Evolutionary conservation across 2,797 vertebrate species (phyloP).

Genomic region (Aythya fuligula): DNA sequence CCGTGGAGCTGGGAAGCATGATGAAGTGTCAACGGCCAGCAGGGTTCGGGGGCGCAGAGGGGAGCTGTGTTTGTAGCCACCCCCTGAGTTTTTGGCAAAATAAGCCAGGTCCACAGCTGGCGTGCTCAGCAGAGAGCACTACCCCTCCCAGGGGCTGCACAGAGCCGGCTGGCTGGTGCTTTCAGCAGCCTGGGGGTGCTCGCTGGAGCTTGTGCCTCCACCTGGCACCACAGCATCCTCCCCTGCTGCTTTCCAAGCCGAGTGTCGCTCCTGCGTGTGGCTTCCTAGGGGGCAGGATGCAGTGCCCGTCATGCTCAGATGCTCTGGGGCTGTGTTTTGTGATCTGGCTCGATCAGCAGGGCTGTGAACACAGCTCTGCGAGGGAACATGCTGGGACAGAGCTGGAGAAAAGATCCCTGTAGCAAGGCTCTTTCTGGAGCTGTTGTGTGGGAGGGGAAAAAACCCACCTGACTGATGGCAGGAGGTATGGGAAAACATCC

Average conservation of each 20-base stretch:
- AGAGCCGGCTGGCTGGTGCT: background rate
- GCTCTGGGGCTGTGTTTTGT: background rate
- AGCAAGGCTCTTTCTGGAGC: background rate
- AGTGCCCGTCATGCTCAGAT: rapidly evolving
- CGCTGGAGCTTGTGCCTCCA: background rate
- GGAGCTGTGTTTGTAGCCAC: background rate
- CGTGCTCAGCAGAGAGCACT: rapidly evolving
- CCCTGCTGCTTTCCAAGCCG: background rate
- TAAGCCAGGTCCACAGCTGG: background rate
- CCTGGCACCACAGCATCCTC: background rate
- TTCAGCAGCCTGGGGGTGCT: background rate
- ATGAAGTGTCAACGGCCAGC: background rate
- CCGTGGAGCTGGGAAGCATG: background rate
- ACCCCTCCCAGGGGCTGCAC: background rate
- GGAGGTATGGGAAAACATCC: background rate
- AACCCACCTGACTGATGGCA: background rate
- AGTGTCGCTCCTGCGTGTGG: background rate
- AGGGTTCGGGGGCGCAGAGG: rapidly evolving
- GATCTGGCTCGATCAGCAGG: background rate
- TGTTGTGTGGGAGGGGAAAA: rapidly evolving
- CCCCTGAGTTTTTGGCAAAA: background rate
- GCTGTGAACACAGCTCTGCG: background rate
- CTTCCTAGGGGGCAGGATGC: background rate
- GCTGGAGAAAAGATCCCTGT: background rate
- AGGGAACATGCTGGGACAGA: background rate